Conservation (phyloP, 1,140 invertebrate species). For the Diuraphis noxia region DNA sequence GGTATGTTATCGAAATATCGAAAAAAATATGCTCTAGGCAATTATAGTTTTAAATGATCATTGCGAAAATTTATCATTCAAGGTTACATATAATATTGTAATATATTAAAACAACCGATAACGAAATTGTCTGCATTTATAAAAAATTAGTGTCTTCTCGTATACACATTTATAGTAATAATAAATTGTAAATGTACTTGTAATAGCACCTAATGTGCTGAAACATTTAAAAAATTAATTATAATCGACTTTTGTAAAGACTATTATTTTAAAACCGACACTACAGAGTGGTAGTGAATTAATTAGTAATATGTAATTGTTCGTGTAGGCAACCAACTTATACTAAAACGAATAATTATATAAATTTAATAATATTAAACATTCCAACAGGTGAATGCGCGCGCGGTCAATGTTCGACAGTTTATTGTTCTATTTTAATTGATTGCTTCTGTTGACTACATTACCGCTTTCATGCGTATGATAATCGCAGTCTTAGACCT, state of each 20-base stretch:
- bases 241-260: too few relatives aligned
- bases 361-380: neutral
- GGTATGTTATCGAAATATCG: neutral
- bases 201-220: too few relatives aligned
- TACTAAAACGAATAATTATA: neutral
- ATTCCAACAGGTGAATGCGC: neutral
- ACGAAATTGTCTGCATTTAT: neutral
- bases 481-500: neutral
- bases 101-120: neutral
- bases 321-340: neutral
- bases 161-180: neutral
- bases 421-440: neutral
- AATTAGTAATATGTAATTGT: neutral
- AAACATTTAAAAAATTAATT: too few relatives aligned
- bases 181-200: neutral
- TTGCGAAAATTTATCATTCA: constrained; percentile 30
- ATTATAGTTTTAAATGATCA: neutral
- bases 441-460: neutral
- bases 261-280: neutral
- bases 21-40: neutral
- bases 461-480: neutral
- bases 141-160: neutral
- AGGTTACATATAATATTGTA: neutral
- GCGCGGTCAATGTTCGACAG: neutral
- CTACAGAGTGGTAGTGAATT: neutral